Base-by-base conservation (phyloP, 2,113 vertebrate species). In the Otolemur garnettii region DNA sequence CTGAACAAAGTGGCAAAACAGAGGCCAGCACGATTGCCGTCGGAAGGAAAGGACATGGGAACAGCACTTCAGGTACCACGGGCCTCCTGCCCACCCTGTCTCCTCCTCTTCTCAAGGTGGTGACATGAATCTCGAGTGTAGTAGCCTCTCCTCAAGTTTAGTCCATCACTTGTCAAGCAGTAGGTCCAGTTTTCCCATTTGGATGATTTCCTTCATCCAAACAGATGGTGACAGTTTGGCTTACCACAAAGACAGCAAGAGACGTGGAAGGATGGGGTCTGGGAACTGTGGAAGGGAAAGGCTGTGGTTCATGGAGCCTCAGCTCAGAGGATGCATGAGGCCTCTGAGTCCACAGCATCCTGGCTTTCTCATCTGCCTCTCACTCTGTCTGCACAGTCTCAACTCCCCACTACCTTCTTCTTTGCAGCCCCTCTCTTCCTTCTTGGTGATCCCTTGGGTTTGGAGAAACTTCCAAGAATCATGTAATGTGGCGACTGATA, bases 171-270 rank as follows among this genome's bases (percentile, higher is more conserved):
- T 42, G 38, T 50, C 80, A 93, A 72, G 72, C 59, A 71, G 2
- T 6, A 17, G 24, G 26, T 21, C 45, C 91, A 60, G 75, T 9
- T 92, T 94, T 35, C 78, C 79, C 86, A 79, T 93, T 86, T 79
- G 55, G 86, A 64, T 19, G 21, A 86, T 59, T 86, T 26, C 66
- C 72, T 24, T 90, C 90, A 33, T 24, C 42, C 2, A 7, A 90
- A 87, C 19, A 72, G 60, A 94, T 55, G 13, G 35, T 30, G 62
- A 68, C 59, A 79, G 24, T 64, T 78, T 53, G 69, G 38, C 45
- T 89, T 79, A 64, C 78, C 79, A 91, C 95, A 68, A 77, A 59
- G 71, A 92, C 18, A 74, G 5, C 71, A 64, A 10, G n/a, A 79
- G 11, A 87, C 24, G 42, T 5, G 11, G 18, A 35, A 24, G 9